These are phyloP conservation scores for Drosophila kuntzei DNA, from an alignment of 2,888 invertebrate species.

Conservation along the genomic window DNA sequence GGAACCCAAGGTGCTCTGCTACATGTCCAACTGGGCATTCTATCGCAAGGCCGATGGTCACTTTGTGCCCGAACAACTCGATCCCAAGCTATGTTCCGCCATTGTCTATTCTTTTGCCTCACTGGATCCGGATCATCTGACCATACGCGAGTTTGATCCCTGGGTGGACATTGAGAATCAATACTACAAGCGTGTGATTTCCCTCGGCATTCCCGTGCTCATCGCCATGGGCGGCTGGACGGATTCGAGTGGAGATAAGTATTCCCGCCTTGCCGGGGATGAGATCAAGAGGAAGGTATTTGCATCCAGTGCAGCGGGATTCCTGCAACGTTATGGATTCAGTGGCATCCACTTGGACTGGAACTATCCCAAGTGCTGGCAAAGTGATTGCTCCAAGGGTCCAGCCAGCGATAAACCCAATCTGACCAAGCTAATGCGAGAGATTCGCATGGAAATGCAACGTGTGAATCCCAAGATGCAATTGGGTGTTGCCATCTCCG, in stretches of 20 bases:
- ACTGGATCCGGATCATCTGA: constrained; percentile 91
- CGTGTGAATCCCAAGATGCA: constrained; percentile 87
- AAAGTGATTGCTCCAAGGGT: constrained; percentile 94
- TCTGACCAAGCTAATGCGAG: constrained; percentile 91
- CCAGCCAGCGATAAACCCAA: constrained; percentile 92
- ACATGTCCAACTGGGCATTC: constrained; percentile 95
- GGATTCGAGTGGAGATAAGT: constrained; percentile 95
- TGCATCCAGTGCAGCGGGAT: constrained; percentile 89
- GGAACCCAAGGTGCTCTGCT: constrained; percentile 90
- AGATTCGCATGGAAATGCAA: constrained; percentile 84
- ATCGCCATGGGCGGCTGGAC: constrained; percentile 98
- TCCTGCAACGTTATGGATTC: constrained; percentile 91
- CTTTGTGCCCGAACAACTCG: constrained; percentile 94
- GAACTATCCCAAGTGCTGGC: constrained; percentile 98
- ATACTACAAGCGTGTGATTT: constrained; percentile 92
- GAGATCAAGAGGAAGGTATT: constrained; percentile 89
- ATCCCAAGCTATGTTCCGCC: constrained; percentile 93
- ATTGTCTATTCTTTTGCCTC: constrained; percentile 96
- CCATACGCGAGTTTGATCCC: constrained; percentile 93
- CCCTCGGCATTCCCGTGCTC: constrained; percentile 88
- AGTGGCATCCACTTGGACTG: constrained; percentile 96
- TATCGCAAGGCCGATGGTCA: constrained; percentile 93
- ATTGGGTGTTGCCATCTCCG: constrained; percentile 93
- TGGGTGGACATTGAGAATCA: constrained; percentile 95
- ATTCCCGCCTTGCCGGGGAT: constrained; percentile 91